A percentile compares a stretch with the other conserved stretches of the same genome.
Evolutionary conservation across 2,113 vertebrate genomes (phyloP).

Genomic region (Caranx melampygus): DNA sequence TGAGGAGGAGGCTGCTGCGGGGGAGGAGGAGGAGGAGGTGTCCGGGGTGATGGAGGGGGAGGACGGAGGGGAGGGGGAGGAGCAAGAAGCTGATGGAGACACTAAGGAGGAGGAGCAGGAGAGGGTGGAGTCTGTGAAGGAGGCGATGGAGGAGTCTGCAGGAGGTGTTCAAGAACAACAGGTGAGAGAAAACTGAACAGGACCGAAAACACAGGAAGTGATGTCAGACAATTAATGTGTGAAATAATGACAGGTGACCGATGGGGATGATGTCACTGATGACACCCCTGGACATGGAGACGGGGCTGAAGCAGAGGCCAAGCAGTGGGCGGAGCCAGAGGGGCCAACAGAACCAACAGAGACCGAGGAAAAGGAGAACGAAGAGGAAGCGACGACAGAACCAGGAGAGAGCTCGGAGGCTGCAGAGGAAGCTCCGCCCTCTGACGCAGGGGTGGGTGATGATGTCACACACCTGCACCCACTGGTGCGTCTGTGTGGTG

Average conservation of each 20-base stretch:
- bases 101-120: constrained; percentile 38
- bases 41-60: constrained; percentile 69
- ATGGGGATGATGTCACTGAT: not conserved
- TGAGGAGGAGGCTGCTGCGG: constrained; percentile 31
- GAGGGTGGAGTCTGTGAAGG: not conserved
- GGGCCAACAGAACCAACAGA: not conserved
- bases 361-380: not conserved
- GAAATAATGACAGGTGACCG: constrained; percentile 24
- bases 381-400: not conserved
- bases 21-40: constrained; percentile 56
- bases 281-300: not conserved
- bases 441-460: not conserved
- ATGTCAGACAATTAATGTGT: not conserved
- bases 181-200: not conserved
- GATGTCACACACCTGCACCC: too few relatives aligned
- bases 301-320: not conserved
- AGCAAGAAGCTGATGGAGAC: constrained; percentile 25
- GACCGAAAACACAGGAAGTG: not conserved
- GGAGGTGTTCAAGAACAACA: not conserved
- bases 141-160: not conserved
- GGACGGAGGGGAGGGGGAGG: not conserved
- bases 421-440: constrained; percentile 38
- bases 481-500: too few relatives aligned
- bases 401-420: constrained; percentile 19
- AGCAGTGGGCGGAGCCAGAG: constrained; percentile 44